Evolutionary conservation across 2,113 vertebrate genomes (phyloP), one percentile per base, ranked within the genome.

Genomic region (Cardinalis cardinalis): DNA sequence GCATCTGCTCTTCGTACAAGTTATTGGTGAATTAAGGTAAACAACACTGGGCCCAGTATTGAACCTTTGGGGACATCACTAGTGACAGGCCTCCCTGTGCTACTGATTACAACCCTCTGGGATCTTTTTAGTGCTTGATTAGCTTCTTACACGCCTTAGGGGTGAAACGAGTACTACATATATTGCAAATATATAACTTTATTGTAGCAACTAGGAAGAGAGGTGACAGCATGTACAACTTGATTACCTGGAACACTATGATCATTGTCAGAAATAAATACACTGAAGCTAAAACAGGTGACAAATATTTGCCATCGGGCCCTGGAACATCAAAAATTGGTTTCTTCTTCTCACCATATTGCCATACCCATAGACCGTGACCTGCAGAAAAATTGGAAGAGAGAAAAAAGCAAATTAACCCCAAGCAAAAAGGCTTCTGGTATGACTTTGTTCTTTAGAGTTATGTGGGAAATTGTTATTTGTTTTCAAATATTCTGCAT

Each of bases 241-340:
- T 15, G 34, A 68, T 97, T 98, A 99, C 99, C 99, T 99, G 99
- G 75, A 99, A 98, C 75, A 99, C 98, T 88, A 99, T 99, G 91
- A 99, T 99, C 98, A 99, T 98, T 7, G 99, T 99, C 89, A 99
- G 97, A 97, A 99, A 99, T 36, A 99, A 98, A 97, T 99, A 99
- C 10, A 99, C 87, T 10, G 99, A 98, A 17, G 99, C 98, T 92
- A 98, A 97, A 93, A 97, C 93, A 49, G 99, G 99, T 38, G 99
- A 99, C 73, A 99, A 93, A 81, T 98, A 96, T 24, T 97, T 98
- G 89, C 99, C 99, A 72, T 99, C 98, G 17, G 98, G 97, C 65
- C 98, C 98, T 5, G 98, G 98, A 76, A 99, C 98, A 40, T 99
- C 98, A 97, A 99, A 99, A 76, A 98, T 94, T 1, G 99, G 98